A percentile compares a stretch with the other conserved stretches of the same genome.
Evolutionary conservation across 2,888 invertebrate species (phyloP).

Genomic region (Idaea biselata): DNA sequence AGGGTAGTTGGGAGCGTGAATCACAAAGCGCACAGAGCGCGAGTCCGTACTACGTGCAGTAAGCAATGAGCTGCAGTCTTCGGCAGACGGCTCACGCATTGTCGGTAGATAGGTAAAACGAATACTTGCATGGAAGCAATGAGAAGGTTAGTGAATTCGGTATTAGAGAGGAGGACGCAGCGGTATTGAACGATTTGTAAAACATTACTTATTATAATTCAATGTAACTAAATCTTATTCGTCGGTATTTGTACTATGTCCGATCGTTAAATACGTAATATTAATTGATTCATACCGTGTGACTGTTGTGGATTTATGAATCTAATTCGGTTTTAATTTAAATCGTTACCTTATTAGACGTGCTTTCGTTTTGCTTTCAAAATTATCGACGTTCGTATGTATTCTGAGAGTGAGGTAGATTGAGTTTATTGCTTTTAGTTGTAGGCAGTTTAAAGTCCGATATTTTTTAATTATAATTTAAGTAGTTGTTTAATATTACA

Average conservation of each 20-base stretch:
- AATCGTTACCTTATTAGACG: slow-evolving; percentile 38
- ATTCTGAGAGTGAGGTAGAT: slow-evolving; percentile 73
- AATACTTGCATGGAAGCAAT: slow-evolving; percentile 63
- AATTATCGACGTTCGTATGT: slow-evolving; percentile 30
- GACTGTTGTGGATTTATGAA: slow-evolving; percentile 39
- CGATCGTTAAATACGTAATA: slow-evolving; percentile 57
- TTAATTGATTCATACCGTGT: slow-evolving; percentile 42
- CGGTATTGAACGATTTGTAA: slow-evolving; percentile 43
- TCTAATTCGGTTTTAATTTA: slow-evolving; percentile 21
- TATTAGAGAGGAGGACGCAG: slow-evolving; percentile 53
- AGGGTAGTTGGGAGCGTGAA: slow-evolving; percentile 27
- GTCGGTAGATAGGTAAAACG: slow-evolving; percentile 56
- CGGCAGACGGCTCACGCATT: slow-evolving; percentile 31
- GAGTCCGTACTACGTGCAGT: not conserved
- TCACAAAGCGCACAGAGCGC: slow-evolving; percentile 53
- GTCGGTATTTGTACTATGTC: slow-evolving; percentile 46
- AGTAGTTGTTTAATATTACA: slow-evolving; percentile 75
- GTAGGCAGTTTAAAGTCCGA: slow-evolving; percentile 70
- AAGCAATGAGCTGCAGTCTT: slow-evolving; percentile 21
- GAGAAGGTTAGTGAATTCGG: slow-evolving; percentile 78
- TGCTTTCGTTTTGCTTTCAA: slow-evolving; percentile 44
- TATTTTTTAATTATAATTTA: slow-evolving; percentile 70
- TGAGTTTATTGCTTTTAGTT: slow-evolving; percentile 71
- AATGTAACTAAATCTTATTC: slow-evolving; percentile 61
- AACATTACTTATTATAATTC: slow-evolving; percentile 44